A percentile compares a stretch with the other conserved stretches of the same genome.
phyloP scores from a whole-genome alignment of 2,113 vertebrate species.

The Myodes glareolus region DNA sequence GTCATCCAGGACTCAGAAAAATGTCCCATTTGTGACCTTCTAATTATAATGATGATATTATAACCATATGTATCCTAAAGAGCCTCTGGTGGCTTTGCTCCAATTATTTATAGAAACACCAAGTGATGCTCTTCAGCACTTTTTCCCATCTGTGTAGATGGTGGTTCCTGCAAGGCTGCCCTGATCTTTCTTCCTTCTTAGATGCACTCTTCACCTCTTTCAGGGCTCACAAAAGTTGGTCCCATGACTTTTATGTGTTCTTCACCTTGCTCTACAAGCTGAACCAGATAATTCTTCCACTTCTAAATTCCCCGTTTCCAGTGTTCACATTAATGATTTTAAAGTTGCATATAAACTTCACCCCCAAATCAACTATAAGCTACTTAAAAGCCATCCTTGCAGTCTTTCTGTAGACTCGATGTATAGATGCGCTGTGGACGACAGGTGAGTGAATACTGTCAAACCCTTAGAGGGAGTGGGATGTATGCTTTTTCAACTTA shows the following conservation, averaged over 20 bases:
- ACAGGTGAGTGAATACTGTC: not conserved
- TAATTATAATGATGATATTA: not conserved
- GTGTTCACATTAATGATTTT: not conserved
- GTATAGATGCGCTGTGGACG: not conserved
- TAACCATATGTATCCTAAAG: not conserved
- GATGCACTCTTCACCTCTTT: not conserved
- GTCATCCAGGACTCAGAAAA: not conserved
- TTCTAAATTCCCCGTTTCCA: not conserved
- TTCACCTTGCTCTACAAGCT: not conserved
- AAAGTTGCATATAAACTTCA: not conserved
- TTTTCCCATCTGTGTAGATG: not conserved
- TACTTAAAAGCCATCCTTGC: not conserved
- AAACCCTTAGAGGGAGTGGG: not conserved
- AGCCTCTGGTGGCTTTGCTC: not conserved
- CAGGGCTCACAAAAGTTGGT: not conserved
- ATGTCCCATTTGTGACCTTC: not conserved
- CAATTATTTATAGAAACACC: not conserved
- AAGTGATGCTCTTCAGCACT: not conserved
- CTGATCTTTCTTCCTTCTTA: not conserved
- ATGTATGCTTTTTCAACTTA: not conserved
- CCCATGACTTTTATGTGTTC: not conserved
- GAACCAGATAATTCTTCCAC: not conserved
- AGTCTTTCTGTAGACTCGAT: not conserved
- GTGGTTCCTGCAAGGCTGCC: not conserved
- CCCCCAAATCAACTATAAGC: not conserved